Conservation (phyloP, 2,888 invertebrate species). For the Agrotis exclamationis region DNA sequence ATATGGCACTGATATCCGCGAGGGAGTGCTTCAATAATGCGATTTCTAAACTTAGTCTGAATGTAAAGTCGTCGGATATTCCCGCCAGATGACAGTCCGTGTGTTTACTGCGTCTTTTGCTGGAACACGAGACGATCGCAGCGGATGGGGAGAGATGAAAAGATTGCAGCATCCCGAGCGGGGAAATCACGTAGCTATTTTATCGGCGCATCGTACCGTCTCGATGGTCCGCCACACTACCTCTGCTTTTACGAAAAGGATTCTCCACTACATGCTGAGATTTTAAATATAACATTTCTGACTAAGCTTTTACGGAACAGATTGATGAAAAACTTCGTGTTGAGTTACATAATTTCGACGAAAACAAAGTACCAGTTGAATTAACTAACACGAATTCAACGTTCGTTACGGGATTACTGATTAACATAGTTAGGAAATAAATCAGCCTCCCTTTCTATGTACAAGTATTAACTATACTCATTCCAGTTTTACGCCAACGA, state of each 20-base stretch:
- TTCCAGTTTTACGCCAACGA: constrained; percentile 9
- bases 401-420: neutral
- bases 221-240: constrained; percentile 71
- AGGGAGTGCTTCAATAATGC: constrained; percentile 82
- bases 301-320: constrained; percentile 21
- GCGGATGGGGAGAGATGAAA: constrained; percentile 78
- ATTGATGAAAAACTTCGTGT: constrained; percentile 5
- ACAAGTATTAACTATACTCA: constrained; percentile 1
- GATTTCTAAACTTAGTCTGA: constrained; percentile 83
- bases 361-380: constrained; percentile 3
- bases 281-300: constrained; percentile 59
- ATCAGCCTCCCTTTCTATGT: constrained; percentile 5
- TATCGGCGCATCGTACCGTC: constrained; percentile 80
- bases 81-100: constrained; percentile 82
- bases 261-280: constrained; percentile 58
- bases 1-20: constrained; percentile 72
- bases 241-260: constrained; percentile 62
- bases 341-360: neutral
- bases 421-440: constrained; percentile 29
- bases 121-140: constrained; percentile 70
- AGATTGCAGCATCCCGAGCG: constrained; percentile 83
- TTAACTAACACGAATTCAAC: constrained; percentile 21
- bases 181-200: constrained; percentile 87
- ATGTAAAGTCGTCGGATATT: constrained; percentile 84
- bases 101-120: constrained; percentile 79